These are phyloP conservation scores for Agrotis segetum DNA, from an alignment of 2,888 invertebrate species.

Conservation along the genomic window DNA sequence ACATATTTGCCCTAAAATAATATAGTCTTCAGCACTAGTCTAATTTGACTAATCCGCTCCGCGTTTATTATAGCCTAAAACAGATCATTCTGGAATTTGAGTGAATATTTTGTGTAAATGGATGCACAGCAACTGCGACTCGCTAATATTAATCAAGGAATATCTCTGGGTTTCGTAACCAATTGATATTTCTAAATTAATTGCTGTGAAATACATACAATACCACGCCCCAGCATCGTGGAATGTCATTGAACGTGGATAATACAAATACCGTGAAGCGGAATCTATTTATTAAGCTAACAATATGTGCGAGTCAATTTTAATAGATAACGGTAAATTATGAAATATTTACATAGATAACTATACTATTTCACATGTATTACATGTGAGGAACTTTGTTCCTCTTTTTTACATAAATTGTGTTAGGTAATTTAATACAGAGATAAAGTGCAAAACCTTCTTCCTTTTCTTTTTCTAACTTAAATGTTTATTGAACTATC, in stretches of 20 bases:
- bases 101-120: neutral
- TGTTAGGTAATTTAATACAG: too few species aligned
- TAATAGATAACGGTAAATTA: neutral
- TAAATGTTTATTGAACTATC: too few species aligned
- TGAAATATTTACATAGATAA: neutral
- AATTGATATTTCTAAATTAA: slow-evolving; percentile 5
- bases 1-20: too few species aligned
- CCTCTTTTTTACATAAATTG: too few species aligned
- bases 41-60: too few species aligned
- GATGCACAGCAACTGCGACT: neutral
- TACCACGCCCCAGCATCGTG: too few species aligned
- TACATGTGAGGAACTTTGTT: too few species aligned
- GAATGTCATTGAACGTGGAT: neutral
- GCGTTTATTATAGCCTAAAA: neutral
- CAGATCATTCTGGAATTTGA: neutral
- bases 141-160: neutral
- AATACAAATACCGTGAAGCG: neutral
- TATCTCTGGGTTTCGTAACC: neutral
- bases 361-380: too few species aligned
- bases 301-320: neutral
- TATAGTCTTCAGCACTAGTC: too few species aligned
- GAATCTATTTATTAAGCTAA: neutral
- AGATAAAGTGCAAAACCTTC: too few species aligned
- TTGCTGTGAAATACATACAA: slow-evolving; percentile 1
- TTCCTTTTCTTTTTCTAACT: too few species aligned